Percentiles rank a stretch among this genome's conserved stretches.
Conservation (phyloP, 2,888 invertebrate species). For the Cantharis lateralis region DNA sequence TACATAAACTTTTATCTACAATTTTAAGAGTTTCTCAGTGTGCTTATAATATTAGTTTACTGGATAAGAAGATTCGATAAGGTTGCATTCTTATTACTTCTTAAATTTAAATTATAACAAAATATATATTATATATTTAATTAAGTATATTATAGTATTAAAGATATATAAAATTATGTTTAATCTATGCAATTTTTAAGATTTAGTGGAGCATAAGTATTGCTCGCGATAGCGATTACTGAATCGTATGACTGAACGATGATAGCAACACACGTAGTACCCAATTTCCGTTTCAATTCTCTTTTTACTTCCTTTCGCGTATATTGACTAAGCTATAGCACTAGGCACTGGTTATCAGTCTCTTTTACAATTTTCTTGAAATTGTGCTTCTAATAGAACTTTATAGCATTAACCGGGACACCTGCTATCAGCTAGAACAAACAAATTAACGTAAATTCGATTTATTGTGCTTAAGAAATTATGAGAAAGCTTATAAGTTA, state of each 20-base stretch:
- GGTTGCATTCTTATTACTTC: too few species aligned
- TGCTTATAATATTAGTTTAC: too few species aligned
- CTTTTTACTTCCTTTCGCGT: conserved; percentile 42
- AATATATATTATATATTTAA: too few species aligned
- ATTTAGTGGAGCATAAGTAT: conserved; percentile 23
- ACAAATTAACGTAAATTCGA: conserved; percentile 30
- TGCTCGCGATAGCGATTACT: conserved; percentile 32
- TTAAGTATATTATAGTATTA: too few species aligned
- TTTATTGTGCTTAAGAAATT: conserved; percentile 24
- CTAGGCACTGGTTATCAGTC: conserved; percentile 36
- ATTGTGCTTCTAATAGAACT: conserved; percentile 28
- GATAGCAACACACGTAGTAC: conserved; percentile 43
- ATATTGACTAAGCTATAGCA: conserved; percentile 35
- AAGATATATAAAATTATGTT: neutral
- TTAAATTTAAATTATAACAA: too few species aligned
- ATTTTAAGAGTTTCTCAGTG: too few species aligned
- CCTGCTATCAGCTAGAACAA: conserved; percentile 26
- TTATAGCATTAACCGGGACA: conserved; percentile 28
- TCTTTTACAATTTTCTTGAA: conserved; percentile 26
- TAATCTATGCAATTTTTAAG: conserved; percentile 15
- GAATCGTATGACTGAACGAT: conserved; percentile 41
- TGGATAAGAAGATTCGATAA: too few species aligned
- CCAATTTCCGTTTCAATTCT: conserved; percentile 47
- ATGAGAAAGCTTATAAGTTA: conserved; percentile 1
- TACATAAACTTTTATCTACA: too few species aligned